A percentile compares a stretch with the other conserved stretches of the same genome.
Evolutionary conservation across 2,888 invertebrate genomes (phyloP).

Genomic region (Pterostichus madidus): DNA sequence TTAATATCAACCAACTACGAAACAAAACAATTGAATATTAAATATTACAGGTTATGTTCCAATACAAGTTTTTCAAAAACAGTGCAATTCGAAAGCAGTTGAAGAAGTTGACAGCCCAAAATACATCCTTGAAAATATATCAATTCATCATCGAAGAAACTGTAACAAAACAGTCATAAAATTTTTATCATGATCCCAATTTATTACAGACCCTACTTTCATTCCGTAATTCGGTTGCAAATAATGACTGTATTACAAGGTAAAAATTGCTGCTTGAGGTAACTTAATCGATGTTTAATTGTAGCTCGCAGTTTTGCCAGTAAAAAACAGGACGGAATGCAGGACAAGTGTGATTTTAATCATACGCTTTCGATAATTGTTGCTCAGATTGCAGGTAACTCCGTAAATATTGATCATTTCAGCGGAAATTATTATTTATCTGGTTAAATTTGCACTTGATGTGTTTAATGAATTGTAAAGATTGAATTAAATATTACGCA

Average conservation of each 20-base stretch:
- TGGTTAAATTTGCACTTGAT: constrained; percentile 2
- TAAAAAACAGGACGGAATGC: constrained; percentile 33
- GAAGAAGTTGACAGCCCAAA: too few relatives aligned
- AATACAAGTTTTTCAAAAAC: too few relatives aligned
- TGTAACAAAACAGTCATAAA: constrained; percentile 40
- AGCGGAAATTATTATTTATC: constrained; percentile 34
- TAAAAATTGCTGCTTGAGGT: constrained; percentile 29
- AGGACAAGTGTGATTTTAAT: constrained; percentile 62
- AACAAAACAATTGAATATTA: background rate
- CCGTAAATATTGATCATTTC: constrained; percentile 50
- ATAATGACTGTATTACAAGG: constrained; percentile 35
- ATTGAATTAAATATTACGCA: constrained; percentile 37
- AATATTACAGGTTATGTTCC: too few relatives aligned
- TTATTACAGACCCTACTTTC: constrained; percentile 39
- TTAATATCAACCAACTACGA: too few relatives aligned
- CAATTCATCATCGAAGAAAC: background rate
- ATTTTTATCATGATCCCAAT: background rate
- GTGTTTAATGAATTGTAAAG: constrained; percentile 43
- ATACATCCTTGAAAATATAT: background rate
- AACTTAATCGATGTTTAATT: constrained; percentile 50
- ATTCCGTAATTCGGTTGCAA: constrained; percentile 50
- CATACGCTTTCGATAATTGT: constrained; percentile 54
- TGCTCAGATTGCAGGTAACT: constrained; percentile 15
- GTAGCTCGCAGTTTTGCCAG: constrained; percentile 26
- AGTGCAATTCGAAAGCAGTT: too few relatives aligned